Evolutionary conservation across 2,888 invertebrate species (phyloP).

Genomic region (Pammene aurita): DNA sequence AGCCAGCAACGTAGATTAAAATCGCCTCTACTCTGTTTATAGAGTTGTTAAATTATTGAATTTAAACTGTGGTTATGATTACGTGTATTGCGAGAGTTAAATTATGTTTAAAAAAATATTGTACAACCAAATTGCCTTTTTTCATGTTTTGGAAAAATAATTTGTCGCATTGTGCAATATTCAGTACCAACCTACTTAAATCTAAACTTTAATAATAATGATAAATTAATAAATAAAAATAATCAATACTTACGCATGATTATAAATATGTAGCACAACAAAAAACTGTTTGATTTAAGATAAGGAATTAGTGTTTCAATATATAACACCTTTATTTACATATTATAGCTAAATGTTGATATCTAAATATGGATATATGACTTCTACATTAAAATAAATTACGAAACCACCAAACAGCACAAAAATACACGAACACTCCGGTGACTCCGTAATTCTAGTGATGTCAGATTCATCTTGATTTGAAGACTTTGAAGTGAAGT

Average conservation of each 20-base stretch:
- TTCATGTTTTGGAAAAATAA: too few relatives aligned
- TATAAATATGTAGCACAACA: conserved; percentile 14
- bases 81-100: too few relatives aligned
- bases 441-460: not conserved
- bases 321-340: not conserved
- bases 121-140: not conserved
- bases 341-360: not conserved
- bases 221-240: conserved; percentile 14
- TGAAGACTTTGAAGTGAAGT: not conserved
- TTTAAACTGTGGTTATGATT: too few relatives aligned
- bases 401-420: conserved; percentile 13
- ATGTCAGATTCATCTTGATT: too few relatives aligned
- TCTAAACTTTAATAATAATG: not conserved
- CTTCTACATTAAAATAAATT: conserved; percentile 23
- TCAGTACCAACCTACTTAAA: not conserved
- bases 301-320: conserved; percentile 1
- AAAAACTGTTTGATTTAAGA: not conserved
- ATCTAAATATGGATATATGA: not conserved
- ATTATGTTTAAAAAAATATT: too few relatives aligned
- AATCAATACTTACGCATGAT: conserved; percentile 35
- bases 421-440: not conserved
- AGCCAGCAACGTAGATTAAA: too few relatives aligned
- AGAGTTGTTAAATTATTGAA: too few relatives aligned
- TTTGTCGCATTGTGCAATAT: too few relatives aligned
- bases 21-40: too few relatives aligned